phyloP scores from a whole-genome alignment of 2,113 vertebrate species.

The Passerina amoena region DNA sequence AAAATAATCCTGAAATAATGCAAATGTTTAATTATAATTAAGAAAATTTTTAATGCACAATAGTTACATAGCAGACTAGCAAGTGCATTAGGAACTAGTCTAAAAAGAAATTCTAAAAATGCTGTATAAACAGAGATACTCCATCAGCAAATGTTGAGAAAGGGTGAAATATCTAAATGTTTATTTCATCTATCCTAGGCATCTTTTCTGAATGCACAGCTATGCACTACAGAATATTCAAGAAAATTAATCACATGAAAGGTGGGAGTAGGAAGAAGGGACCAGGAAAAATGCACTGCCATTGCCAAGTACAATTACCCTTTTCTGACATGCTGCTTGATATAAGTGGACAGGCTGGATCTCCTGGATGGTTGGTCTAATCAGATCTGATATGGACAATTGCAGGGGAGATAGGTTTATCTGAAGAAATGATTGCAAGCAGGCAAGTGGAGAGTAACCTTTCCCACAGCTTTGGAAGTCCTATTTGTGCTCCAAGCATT shows the following conservation, averaged over 20 bases:
- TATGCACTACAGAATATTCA: not conserved
- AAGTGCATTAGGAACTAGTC: not conserved
- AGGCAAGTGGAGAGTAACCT: not conserved
- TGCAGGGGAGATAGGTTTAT: not conserved
- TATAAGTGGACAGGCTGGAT: not conserved
- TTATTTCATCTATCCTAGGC: not conserved
- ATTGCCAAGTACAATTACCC: not conserved
- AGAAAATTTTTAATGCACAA: not conserved
- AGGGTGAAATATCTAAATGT: not conserved
- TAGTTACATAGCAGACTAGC: not conserved
- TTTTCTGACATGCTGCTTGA: not conserved
- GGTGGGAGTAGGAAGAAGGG: not conserved
- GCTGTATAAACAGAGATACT: not conserved
- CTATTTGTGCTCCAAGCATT: not conserved
- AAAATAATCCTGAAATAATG: not conserved
- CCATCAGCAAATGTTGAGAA: not conserved
- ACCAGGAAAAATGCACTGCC: not conserved
- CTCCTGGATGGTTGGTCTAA: not conserved
- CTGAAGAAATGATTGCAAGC: not conserved
- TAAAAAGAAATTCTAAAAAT: not conserved
- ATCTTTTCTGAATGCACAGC: not conserved
- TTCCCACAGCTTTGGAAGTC: not conserved
- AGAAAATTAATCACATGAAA: not conserved
- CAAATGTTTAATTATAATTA: not conserved
- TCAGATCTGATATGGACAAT: not conserved